These are phyloP conservation scores for Aricia agestis DNA, from an alignment of 1,140 invertebrate species.

Conservation along the genomic window DNA sequence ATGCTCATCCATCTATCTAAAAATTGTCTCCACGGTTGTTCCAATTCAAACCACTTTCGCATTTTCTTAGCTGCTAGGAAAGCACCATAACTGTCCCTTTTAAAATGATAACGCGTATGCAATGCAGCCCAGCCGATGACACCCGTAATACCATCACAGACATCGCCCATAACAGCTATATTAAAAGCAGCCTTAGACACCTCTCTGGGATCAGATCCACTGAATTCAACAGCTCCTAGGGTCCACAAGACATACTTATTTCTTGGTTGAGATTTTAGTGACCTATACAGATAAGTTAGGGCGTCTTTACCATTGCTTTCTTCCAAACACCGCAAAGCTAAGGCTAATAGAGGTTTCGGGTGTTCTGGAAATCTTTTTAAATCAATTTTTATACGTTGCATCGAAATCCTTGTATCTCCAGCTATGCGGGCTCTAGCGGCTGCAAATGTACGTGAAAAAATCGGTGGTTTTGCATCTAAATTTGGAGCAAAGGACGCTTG, in stretches of 20 bases:
- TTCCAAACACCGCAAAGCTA: conserved; percentile 53
- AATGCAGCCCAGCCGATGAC: conserved; percentile 62
- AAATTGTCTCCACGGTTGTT: conserved; percentile 53
- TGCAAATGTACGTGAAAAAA: conserved; percentile 32
- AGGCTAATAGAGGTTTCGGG: conserved; percentile 47
- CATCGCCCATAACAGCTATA: conserved; percentile 55
- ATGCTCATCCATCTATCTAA: conserved; percentile 48
- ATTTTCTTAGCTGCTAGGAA: conserved; percentile 61
- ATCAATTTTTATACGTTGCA: conserved; percentile 44
- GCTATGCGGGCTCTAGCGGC: conserved; percentile 46
- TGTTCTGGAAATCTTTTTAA: conserved; percentile 39
- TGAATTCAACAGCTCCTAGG: conserved; percentile 49
- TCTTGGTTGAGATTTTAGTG: conserved; percentile 41
- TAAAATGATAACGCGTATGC: conserved; percentile 55
- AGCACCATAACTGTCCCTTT: conserved; percentile 45
- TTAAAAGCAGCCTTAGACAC: conserved; percentile 51
- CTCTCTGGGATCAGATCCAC: conserved; percentile 42
- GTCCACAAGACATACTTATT: conserved; percentile 62
- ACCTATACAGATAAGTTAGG: conserved; percentile 43
- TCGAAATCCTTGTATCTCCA: conserved; percentile 45
- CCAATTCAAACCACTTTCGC: conserved; percentile 58
- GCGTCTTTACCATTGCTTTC: conserved; percentile 43
- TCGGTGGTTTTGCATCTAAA: conserved; percentile 39
- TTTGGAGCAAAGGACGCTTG: conserved; percentile 56
- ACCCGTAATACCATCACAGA: conserved; percentile 51